Evolutionary conservation across 2,797 vertebrate genomes (phyloP).

Genomic region (Mionectes olivaceus): DNA sequence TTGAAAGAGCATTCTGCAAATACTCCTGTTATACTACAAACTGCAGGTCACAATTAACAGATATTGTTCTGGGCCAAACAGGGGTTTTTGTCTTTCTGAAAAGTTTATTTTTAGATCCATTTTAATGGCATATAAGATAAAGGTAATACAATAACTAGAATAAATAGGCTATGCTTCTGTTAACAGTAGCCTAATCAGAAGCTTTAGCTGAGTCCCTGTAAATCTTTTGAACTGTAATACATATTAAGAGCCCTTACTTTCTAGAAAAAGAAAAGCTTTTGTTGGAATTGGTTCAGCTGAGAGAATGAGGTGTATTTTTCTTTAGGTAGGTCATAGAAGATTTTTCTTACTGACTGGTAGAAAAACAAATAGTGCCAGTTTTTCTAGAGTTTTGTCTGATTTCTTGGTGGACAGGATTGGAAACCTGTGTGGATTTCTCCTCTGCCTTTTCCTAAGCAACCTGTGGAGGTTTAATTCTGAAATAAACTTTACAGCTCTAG

Average conservation of each 20-base stretch:
- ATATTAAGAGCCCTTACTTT: background rate
- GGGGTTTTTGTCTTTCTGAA: rapidly evolving
- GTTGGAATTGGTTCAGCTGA: background rate
- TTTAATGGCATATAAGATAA: background rate
- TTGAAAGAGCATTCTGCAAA: background rate
- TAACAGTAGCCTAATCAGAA: background rate
- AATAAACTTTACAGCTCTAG: background rate
- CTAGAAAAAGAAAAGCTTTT: background rate
- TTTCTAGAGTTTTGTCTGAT: background rate
- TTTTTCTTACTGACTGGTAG: background rate
- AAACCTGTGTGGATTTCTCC: background rate
- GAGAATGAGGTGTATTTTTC: background rate
- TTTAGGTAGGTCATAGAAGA: background rate
- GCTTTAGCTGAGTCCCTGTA: background rate
- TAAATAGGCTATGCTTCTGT: background rate
- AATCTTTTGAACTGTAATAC: background rate
- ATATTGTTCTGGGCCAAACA: background rate
- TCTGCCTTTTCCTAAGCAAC: background rate
- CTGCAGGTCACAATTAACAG: background rate
- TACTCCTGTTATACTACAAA: background rate
- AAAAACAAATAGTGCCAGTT: background rate
- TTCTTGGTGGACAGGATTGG: background rate
- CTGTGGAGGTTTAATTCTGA: background rate
- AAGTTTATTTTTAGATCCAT: background rate
- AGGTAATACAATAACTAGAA: background rate